Evolutionary conservation across 1,140 invertebrate species (phyloP), one percentile per base, ranked within the genome.

Genomic region (Antheraea pernyi): DNA sequence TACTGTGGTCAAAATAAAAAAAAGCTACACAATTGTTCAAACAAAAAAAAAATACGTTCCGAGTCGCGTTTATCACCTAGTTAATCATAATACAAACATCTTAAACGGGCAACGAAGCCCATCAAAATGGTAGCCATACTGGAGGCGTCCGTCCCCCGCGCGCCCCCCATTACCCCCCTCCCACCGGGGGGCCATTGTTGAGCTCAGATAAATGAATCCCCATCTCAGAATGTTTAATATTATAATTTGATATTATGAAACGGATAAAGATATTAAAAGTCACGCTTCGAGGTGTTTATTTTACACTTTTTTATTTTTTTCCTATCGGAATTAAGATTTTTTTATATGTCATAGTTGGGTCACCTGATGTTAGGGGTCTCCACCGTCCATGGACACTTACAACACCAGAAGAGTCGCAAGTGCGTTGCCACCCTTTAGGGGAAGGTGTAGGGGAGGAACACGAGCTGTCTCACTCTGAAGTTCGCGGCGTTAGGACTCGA

Each of bases 231-330:
- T 82, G 80, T 76, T 89, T 86, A 89, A 89, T 89, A 89, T 86
- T 89, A 89, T 89, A 89, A 89, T 89, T 89, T 89, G 85, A 89
- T 89, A 89, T 89, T 89, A 87, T 86, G 78, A 89, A 86, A 85
- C 76, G 86, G 82, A 86, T 88, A 86, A 89, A 87, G 84, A 87
- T 89, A 87, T 89, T 87, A 85, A 86, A 79, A 87, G 85, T 89
- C 86, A 89, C 86, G 86, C 83, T 84, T 72, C 30, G 59, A 62
- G 69, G 86, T 89, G 86, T 89, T 86, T 87, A 83, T 86, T 89
- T 85, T 85, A 77, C 86, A 76, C 77, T 80, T 61, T 36, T 62
- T 64, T 73, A 19, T 46, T 65, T 65, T 18, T 36, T 62, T n/a
- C n/a, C n/a, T n/a, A n/a, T n/a, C n/a, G n/a, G n/a, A n/a, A n/a